These are phyloP conservation scores for Porites australiensis DNA, from an alignment of 64 coral and sea anemone genomes.

Conservation along the genomic window DNA sequence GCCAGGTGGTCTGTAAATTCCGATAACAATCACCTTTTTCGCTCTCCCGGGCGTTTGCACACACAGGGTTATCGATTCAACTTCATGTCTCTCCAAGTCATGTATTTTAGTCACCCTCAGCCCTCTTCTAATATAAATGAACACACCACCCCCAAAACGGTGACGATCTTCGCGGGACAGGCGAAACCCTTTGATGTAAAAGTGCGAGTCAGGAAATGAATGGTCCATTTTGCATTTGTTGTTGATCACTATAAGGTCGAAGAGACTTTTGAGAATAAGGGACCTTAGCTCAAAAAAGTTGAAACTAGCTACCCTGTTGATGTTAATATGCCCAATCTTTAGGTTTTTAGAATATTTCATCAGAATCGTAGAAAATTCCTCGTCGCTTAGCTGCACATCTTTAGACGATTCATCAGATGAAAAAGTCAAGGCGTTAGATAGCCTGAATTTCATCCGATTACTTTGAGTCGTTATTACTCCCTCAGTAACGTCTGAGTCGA, in stretches of 20 bases:
- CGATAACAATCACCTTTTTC: neutral
- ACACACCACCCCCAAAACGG: slow-evolving; percentile 29
- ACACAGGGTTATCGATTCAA: slow-evolving; percentile 46
- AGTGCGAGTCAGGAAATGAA: slow-evolving; percentile 31
- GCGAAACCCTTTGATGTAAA: slow-evolving; percentile 1
- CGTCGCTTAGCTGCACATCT: neutral
- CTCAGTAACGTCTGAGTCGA: no score
- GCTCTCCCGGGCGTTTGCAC: neutral
- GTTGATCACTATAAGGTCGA: neutral
- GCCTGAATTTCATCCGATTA: no score
- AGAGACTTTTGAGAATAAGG: neutral
- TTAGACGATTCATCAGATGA: no score
- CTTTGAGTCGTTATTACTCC: no score
- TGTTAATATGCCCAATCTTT: slow-evolving; percentile 28
- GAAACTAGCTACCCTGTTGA: neutral
- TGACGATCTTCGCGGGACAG: neutral
- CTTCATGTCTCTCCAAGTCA: no score
- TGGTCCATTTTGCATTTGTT: slow-evolving; percentile 38
- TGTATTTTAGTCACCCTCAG: neutral
- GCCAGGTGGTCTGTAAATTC: slow-evolving; percentile 52
- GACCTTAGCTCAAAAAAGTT: no score
- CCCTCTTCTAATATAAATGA: slow-evolving; percentile 45
- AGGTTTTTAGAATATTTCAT: neutral
- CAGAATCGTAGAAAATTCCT: neutral
- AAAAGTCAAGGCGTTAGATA: neutral